Evolutionary conservation across 2,888 invertebrate genomes (phyloP), one percentile per base, ranked within the genome.

Genomic region (Campoplex nolae): DNA sequence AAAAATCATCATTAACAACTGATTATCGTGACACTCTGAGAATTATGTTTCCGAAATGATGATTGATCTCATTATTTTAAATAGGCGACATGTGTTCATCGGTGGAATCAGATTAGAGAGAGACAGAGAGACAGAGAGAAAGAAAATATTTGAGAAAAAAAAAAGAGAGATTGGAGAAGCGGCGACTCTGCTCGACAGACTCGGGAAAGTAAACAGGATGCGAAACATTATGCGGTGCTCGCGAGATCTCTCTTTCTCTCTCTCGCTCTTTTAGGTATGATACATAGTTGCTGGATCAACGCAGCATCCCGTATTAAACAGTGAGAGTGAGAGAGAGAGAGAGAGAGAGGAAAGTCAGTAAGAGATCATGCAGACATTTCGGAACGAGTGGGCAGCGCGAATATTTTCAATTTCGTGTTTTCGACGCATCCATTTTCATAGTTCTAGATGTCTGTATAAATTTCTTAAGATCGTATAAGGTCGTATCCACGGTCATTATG

Each of bases 201-300:
- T 70, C 58, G 79, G 85, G 70, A 88, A 87, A 88, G 84, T 88
- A 88, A 88, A 89, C 88, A 87, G 88, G 89, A 89, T 88, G 88
- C 84, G 85, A 87, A 82, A 87, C 87, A 84, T 87, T 84, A 84
- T 78, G 84, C 70, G 74, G 65, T 71, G 65, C 65, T 83, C 75
- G 79, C 79, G 51, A 76, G 28, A 67, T 54, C 82, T 68, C 80
- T 45, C 45, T 48, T 58, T 80, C 54, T 76, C 42, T 54, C 48
- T 74, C 70, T 77, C 54, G 65, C 71, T 80, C 67, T 71, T 71
- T 65, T 9, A 11, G 38, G 38, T 65, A 75, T 45, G 28, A 74
- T 80, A 74, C 75, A 77, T 45, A 79, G 74, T 84, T 62, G 13
- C 42, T 62, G 51, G 58, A 74, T 51, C 48, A 35, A 45, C 8